Evolutionary conservation across 2,113 vertebrate genomes (phyloP).

Genomic region (Balaeniceps rex): DNA sequence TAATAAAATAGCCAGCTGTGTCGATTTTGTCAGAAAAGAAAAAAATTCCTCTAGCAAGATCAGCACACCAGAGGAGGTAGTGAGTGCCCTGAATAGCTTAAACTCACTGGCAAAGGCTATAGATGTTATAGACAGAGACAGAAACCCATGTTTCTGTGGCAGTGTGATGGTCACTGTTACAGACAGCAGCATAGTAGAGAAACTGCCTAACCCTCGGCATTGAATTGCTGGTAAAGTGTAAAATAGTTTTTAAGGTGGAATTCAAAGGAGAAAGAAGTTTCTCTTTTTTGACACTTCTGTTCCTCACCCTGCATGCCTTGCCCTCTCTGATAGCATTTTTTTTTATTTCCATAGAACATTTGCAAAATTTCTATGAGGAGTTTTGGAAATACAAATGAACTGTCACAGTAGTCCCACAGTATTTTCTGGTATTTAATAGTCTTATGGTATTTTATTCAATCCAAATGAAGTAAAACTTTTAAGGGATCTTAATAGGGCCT

Average conservation of each 20-base stretch:
- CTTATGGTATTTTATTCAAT: not conserved
- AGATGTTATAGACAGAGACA: not conserved
- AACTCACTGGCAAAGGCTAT: not conserved
- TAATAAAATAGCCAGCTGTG: not conserved
- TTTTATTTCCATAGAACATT: not conserved
- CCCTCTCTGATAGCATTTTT: not conserved
- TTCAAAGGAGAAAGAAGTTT: not conserved
- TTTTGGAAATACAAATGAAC: not conserved
- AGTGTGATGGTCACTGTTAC: not conserved
- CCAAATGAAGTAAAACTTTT: not conserved
- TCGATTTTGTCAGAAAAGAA: not conserved
- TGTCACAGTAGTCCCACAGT: not conserved
- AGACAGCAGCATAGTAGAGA: not conserved
- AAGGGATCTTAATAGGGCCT: not conserved
- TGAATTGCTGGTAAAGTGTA: not conserved
- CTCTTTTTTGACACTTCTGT: not conserved
- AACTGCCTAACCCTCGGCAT: not conserved
- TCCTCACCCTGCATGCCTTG: not conserved
- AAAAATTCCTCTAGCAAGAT: not conserved
- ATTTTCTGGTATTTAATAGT: not conserved
- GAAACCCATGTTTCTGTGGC: not conserved
- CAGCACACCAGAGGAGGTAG: not conserved
- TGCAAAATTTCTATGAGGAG: not conserved
- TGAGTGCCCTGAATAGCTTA: not conserved
- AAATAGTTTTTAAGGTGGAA: not conserved